Evolutionary conservation across 2,888 invertebrate genomes (phyloP), one percentile per base, ranked within the genome.

Genomic region (Arctia plantaginis): DNA sequence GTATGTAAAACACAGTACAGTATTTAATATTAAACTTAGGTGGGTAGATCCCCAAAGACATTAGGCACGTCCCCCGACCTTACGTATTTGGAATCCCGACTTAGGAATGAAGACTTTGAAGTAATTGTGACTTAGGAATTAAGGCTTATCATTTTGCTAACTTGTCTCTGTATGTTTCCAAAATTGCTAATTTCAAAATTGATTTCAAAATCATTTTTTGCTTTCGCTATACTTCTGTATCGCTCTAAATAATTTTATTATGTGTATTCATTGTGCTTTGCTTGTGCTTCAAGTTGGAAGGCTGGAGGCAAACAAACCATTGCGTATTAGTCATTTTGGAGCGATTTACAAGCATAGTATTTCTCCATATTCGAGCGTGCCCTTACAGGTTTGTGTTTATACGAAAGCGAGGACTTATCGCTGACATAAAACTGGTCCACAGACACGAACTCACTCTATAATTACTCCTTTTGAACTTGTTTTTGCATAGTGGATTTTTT

Each of bases 301-400:
- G 73, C 73, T 75, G 76, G 72, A 66, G 81, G 76, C 66, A 70
- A 77, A 73, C 82, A 75, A 71, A 66, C 72, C 74, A 80, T 71
- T 70, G 80, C 75, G 78, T 85, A 88, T 88, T 89, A 85, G 85
- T 90, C 88, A 88, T 82, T 80, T 85, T 79, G 80, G 77, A 81
- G 84, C 87, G 88, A 89, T 90, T 85, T 88, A 86, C 86, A 85
- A 75, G 85, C 85, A 90, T 91, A 91, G 91, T 91, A 86, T 80
- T 81, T 78, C 76, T 73, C 89, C 90, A 84, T 90, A 88, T 89
- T 87, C 79, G 89, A 78, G 47, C 75, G 66, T 80, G 86, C 85
- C 85, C 86, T 85, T 86, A 84, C 79, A 72, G 72, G 82, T 84
- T 83, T 77, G 80, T 75, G 73, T 79, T 64, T 35, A n/a, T 30